Evolutionary conservation across 2,797 vertebrate species (phyloP).

Genomic region (Chiloscyllium punctatum): DNA sequence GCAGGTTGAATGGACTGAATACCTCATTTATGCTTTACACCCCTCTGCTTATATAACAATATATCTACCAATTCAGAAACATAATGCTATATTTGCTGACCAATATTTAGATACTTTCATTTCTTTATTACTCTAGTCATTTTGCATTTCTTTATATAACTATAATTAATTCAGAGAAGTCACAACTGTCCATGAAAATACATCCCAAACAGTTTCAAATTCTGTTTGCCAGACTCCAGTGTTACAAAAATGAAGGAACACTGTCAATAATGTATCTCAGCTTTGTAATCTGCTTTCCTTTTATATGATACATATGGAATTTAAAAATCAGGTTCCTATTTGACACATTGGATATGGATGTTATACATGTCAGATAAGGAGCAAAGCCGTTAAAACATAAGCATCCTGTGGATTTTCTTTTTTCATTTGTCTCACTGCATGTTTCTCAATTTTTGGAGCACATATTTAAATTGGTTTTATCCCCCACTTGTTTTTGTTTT

Average conservation of each 20-base stretch:
- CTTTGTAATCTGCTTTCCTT: not conserved
- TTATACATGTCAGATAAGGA: not conserved
- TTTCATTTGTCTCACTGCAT: not conserved
- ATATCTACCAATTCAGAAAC: not conserved
- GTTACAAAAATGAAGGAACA: not conserved
- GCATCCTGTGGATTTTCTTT: not conserved
- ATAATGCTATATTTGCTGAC: not conserved
- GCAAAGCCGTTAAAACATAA: not conserved
- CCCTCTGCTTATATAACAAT: not conserved
- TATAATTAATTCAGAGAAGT: not conserved
- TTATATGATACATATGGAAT: not conserved
- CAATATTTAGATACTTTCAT: not conserved
- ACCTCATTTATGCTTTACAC: too few species aligned
- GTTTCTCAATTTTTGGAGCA: not conserved
- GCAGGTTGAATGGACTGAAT: too few species aligned
- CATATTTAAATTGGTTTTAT: not conserved
- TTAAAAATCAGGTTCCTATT: not conserved
- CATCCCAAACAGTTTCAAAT: not conserved
- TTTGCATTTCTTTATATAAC: not conserved
- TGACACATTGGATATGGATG: not conserved
- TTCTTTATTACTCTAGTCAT: not conserved
- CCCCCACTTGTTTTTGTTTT: not conserved
- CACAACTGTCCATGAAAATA: not conserved
- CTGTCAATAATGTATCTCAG: not conserved
- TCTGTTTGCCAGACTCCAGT: not conserved